phyloP scores from a whole-genome alignment of 2,113 vertebrate genomes.

The Cyprinus carpio region DNA sequence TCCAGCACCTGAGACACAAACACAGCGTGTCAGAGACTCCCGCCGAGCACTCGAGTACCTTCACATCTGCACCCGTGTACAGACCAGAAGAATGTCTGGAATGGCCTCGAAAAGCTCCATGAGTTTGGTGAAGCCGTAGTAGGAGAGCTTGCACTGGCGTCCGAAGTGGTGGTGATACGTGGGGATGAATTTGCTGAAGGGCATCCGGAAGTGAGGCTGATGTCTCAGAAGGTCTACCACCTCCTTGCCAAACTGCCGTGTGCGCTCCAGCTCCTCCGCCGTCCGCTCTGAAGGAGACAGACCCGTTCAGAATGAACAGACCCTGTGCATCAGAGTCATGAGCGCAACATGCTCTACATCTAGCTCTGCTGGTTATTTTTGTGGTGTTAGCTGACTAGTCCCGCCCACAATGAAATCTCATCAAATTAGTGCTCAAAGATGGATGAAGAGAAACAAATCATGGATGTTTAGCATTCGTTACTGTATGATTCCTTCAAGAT shows the following conservation, averaged over 20 bases:
- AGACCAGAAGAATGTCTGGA: conserved; percentile 89
- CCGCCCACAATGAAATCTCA: neutral
- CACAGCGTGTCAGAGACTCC: neutral
- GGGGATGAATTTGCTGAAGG: conserved; percentile 96
- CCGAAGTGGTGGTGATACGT: conserved; percentile 98
- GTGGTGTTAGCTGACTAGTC: too few species aligned
- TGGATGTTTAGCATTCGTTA: neutral
- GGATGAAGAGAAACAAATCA: neutral
- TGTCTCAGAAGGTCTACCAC: conserved; percentile 93
- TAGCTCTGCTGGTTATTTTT: too few species aligned
- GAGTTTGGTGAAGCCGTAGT: conserved; percentile 96
- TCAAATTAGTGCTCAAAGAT: neutral
- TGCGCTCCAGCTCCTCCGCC: conserved; percentile 89
- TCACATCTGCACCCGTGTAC: conserved; percentile 46
- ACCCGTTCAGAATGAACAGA: neutral
- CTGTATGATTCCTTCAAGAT: neutral
- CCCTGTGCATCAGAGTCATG: too few species aligned
- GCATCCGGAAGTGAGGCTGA: conserved; percentile 94
- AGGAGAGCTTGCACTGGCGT: conserved; percentile 95
- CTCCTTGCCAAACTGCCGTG: conserved; percentile 95
- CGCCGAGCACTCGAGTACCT: neutral
- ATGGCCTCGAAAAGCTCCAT: conserved; percentile 98
- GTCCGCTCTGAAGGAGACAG: conserved; percentile 82
- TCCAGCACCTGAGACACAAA: conserved; percentile 83
- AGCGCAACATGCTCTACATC: too few species aligned